A percentile compares a stretch with the other conserved stretches of the same genome.
Evolutionary conservation across 1,140 invertebrate species (phyloP).

Genomic region (Sminthurides bifidus): DNA sequence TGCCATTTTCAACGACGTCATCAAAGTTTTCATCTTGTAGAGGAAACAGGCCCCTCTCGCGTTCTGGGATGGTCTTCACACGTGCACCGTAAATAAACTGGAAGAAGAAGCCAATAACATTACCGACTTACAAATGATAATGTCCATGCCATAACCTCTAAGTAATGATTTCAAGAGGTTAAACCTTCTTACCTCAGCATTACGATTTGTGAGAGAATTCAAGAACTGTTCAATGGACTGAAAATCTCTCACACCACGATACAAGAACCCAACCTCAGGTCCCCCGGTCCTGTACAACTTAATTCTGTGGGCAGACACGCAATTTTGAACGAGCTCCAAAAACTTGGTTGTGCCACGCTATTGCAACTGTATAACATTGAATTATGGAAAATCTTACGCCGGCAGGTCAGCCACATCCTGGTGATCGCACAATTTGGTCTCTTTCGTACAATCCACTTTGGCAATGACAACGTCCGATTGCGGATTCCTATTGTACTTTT

Average conservation of each 20-base stretch:
- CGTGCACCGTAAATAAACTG: slow-evolving; percentile 34
- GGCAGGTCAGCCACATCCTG: slow-evolving; percentile 64
- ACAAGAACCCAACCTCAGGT: slow-evolving; percentile 46
- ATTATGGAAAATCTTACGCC: slow-evolving; percentile 38
- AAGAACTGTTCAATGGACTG: slow-evolving; percentile 58
- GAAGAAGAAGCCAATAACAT: background rate
- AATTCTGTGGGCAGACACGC: slow-evolving; percentile 38
- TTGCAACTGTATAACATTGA: background rate
- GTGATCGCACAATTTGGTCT: slow-evolving; percentile 53
- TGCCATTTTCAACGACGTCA: slow-evolving; percentile 49
- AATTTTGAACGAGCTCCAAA: background rate
- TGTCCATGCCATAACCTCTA: background rate
- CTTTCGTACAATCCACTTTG: slow-evolving; percentile 64
- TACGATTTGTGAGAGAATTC: slow-evolving; percentile 50
- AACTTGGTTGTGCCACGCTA: background rate
- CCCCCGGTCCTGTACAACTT: slow-evolving; percentile 59
- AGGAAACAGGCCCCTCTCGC: slow-evolving; percentile 47
- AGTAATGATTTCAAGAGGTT: background rate
- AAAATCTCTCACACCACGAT: slow-evolving; percentile 56
- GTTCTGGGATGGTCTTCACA: slow-evolving; percentile 35
- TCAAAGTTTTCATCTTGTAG: slow-evolving; percentile 60
- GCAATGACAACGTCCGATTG: slow-evolving; percentile 50
- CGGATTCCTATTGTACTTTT: slow-evolving; percentile 51
- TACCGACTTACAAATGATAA: background rate
- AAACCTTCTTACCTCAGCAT: slow-evolving; percentile 33